Base-by-base conservation (phyloP, 2,888 invertebrate genomes). In the Eugnorisma glareosa region DNA sequence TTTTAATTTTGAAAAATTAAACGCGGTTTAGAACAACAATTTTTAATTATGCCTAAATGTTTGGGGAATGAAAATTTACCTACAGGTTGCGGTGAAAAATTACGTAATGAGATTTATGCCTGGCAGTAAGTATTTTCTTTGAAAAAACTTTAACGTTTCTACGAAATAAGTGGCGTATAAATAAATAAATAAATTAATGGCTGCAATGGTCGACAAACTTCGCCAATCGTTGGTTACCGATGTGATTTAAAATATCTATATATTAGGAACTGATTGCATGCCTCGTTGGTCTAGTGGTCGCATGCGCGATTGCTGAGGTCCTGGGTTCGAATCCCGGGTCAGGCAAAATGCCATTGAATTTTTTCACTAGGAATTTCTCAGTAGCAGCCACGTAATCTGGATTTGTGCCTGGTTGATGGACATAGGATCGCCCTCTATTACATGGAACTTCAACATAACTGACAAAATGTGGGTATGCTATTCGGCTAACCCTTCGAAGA, bases 1-100 rank as follows among this genome's bases (percentile, higher is more conserved):
- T 88, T 89, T 85, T n/a, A n/a, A n/a, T n/a, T n/a, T n/a, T n/a
- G n/a, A 85, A 81, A 83, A 87, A 88, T 88, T 89, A 87, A 85
- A 88, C 80, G 68, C 59, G 67, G 70, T 84, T 72, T 78, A 61
- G 31, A 80, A 72, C 71, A 86, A 79, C 69, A 79, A 77, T 54
- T 82, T 83, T 85, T 85, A 83, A 81, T 88, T 82, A 82, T 57
- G 61, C 40, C 21, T 57, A 13, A 69, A 82, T 77, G 76, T 74
- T 86, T 68, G 37, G n/a, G 43, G 54, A 79, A 68, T 48, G n/a
- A 67, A 77, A 80, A 54, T 73, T 67, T 67, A 24, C 40, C 15
- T 31, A 40, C 11, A n/a, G 31, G 28, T 28, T 10, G 35, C 24
- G 18, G 40, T 54, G 40, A 57, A 18, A 59, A 72, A 64, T 79